A percentile compares a stretch with the other conserved stretches of the same genome.
These are phyloP conservation scores for Petromus typicus DNA, from an alignment of 2,113 vertebrate genomes.

Conservation along the genomic window DNA sequence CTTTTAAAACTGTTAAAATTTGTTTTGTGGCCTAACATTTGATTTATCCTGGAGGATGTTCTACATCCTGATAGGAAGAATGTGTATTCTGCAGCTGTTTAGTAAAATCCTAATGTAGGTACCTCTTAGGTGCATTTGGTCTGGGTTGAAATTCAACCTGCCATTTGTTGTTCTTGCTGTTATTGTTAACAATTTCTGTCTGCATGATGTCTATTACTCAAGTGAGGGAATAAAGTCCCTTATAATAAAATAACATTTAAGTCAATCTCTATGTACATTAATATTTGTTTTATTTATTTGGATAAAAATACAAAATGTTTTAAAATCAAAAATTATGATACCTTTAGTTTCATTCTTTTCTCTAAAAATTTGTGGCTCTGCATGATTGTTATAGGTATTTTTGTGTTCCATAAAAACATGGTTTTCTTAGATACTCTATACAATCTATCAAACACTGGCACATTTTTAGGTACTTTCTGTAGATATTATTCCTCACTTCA, in stretches of 20 bases:
- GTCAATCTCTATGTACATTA: neutral
- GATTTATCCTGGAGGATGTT: neutral
- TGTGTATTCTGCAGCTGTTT: neutral
- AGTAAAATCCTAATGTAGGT: neutral
- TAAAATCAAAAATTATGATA: neutral
- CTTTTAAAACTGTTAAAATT: neutral
- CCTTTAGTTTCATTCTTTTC: neutral
- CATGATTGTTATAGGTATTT: neutral
- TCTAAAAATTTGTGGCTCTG: neutral
- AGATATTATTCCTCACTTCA: neutral
- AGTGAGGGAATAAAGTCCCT: neutral
- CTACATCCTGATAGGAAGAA: neutral
- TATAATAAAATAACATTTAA: neutral
- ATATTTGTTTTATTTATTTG: neutral
- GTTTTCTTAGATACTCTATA: neutral
- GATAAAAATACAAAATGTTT: neutral
- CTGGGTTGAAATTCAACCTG: too few species aligned
- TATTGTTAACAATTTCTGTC: neutral
- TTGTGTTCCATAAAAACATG: neutral
- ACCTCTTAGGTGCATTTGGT: neutral
- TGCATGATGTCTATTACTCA: neutral
- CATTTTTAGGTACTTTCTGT: neutral
- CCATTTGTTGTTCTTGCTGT: neutral
- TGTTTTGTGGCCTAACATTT: neutral
- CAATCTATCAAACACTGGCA: neutral